These are phyloP conservation scores for Emmelina monodactyla DNA, from an alignment of 2,888 invertebrate genomes.

Conservation along the genomic window DNA sequence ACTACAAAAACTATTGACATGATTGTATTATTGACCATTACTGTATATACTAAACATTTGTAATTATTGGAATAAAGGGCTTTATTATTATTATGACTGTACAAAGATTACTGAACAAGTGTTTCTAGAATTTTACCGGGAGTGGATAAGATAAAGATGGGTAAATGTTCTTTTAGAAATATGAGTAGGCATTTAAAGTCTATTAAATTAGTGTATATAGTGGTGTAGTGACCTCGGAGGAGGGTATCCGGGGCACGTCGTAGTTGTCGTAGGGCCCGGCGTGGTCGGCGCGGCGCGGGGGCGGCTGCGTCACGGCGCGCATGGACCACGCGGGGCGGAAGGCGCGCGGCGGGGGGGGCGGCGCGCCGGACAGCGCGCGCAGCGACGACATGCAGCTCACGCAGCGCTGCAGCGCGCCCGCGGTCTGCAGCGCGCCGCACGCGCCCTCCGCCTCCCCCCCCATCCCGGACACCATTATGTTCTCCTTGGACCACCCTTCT, in stretches of 20 bases:
- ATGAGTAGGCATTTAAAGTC: no score
- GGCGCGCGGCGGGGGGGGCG: constrained; percentile 2
- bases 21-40: no score
- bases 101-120: no score
- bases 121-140: no score
- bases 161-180: no score
- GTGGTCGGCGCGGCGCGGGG: constrained; percentile 2
- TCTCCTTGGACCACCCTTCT: constrained; percentile 20
- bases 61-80: no score
- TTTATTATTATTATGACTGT: no score
- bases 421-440: constrained; percentile 37
- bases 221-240: constrained; percentile 60
- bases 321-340: constrained; percentile 62
- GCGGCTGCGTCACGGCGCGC: constrained; percentile 35
- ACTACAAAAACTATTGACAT: no score
- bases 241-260: constrained; percentile 74
- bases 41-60: no score
- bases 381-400: constrained; percentile 82
- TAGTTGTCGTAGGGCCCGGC: constrained; percentile 78
- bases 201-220: no score
- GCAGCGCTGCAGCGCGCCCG: constrained; percentile 66
- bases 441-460: constrained; percentile 24
- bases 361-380: constrained; percentile 69
- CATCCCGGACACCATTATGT: constrained; percentile 24
- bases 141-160: no score